Evolutionary conservation across 2,888 invertebrate genomes (phyloP), one percentile per base, ranked within the genome.

Genomic region (Drosophila gaucha): DNA sequence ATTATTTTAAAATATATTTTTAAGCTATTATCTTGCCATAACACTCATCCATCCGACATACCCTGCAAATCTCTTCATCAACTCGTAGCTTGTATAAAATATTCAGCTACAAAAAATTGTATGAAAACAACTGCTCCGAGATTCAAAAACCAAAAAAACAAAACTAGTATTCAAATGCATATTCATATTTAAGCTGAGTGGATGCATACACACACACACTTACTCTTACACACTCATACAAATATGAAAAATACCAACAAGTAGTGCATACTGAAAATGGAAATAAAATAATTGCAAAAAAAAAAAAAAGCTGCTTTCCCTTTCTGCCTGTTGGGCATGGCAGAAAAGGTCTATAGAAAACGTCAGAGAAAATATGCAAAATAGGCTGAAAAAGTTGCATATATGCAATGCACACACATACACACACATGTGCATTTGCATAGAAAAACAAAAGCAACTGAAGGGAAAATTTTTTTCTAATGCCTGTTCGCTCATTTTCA

Each of bases 341-440:
- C 60, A 62, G 43, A 51, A 26, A 47, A 39, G 26, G 46, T 39
- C 58, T 63, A 67, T 50, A 28, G 38, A 64, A 63, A 69, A 57
- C 44, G 38, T 52, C 59, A 51, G 39, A 67, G 35, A 68, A 79
- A 79, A 74, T 65, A 78, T 80, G 78, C 79, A 78, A 80, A 80
- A 78, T 75, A 75, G 79, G 78, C 80, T 62, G 76, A 58, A 77
- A 74, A 76, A 79, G 67, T 74, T 70, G 79, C 76, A 78, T 67
- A 60, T 67, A 71, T 74, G 58, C 63, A 59, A 31, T 30, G 28
- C 52, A 64, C 39, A 54, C 55, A 39, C 43, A 57, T 41, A 31
- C 52, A 49, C 52, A 69, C 58, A 38, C 67, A 24, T 30, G 18
- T 56, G 52, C 56, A 67, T 62, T 43, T 49, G 30, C 54, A 59